Evolutionary conservation across 2,113 vertebrate genomes (phyloP).

Genomic region (Phasianus colchicus): DNA sequence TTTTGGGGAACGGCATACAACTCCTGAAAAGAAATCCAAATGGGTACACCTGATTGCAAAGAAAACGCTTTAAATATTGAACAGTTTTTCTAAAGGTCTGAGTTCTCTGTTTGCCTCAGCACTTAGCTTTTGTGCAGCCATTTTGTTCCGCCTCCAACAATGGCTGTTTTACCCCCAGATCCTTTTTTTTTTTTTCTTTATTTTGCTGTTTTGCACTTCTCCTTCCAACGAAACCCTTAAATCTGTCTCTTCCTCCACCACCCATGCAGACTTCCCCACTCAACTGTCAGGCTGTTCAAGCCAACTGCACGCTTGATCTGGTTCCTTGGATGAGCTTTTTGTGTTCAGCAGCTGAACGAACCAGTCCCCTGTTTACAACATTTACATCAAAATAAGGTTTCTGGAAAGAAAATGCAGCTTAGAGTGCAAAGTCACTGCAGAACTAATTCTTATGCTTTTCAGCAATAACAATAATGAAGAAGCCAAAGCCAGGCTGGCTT

Average conservation of each 20-base stretch:
- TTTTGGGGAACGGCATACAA: conserved; percentile 66
- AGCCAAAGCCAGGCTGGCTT: not conserved
- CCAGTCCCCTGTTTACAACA: conserved; percentile 55
- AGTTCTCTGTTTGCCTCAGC: not conserved
- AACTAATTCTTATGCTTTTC: conserved; percentile 31
- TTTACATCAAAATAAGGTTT: conserved; percentile 65
- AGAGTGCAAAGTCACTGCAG: conserved; percentile 48
- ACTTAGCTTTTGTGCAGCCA: not conserved
- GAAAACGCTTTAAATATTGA: conserved; percentile 75
- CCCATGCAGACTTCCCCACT: not conserved
- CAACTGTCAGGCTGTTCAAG: conserved; percentile 34
- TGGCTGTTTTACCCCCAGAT: not conserved
- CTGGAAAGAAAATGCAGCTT: conserved; percentile 61
- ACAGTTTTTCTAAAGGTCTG: not conserved
- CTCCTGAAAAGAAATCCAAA: conserved; percentile 73
- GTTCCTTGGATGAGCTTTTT: conserved; percentile 40
- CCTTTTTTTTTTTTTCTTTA: not conserved
- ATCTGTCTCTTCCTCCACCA: not conserved
- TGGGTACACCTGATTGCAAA: conserved; percentile 75
- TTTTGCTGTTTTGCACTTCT: not conserved
- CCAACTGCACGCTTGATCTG: conserved; percentile 40
- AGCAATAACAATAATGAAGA: not conserved
- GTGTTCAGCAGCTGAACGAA: conserved; percentile 20
- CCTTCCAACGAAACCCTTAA: conserved; percentile 4
- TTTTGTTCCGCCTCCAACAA: not conserved